Evolutionary conservation across 2,113 vertebrate species (phyloP).

Genomic region (Catharus fuscescens): DNA sequence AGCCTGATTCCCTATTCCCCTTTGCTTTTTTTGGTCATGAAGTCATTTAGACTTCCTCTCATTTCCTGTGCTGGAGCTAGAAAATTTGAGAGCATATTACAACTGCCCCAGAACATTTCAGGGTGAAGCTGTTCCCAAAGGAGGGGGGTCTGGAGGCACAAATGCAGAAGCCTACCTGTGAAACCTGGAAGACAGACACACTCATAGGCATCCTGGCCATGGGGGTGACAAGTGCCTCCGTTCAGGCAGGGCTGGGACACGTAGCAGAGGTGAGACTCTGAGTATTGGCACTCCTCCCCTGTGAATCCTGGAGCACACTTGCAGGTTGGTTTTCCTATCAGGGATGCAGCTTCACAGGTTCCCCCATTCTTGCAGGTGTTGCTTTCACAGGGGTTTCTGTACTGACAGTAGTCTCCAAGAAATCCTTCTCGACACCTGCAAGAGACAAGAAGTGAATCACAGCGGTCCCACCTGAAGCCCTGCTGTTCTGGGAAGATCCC

Average conservation of each 20-base stretch:
- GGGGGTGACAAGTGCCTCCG: slow-evolving; percentile 81
- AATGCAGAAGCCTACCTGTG: slow-evolving; percentile 78
- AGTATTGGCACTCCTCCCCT: slow-evolving; percentile 82
- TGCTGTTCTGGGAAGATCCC: background rate
- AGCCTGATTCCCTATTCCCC: background rate
- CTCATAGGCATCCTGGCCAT: slow-evolving; percentile 78
- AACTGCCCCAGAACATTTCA: background rate
- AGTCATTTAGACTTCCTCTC: background rate
- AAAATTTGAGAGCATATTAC: background rate
- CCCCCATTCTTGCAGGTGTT: slow-evolving; percentile 87
- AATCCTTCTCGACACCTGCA: slow-evolving; percentile 87
- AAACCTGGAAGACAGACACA: slow-evolving; percentile 86
- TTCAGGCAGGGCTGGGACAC: slow-evolving; percentile 86
- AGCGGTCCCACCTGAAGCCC: background rate
- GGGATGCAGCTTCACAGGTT: slow-evolving; percentile 80
- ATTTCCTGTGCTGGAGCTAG: slow-evolving; percentile 25
- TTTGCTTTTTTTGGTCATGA: slow-evolving; percentile 44
- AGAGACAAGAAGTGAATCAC: background rate
- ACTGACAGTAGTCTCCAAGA: slow-evolving; percentile 91
- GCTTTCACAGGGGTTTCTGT: slow-evolving; percentile 87
- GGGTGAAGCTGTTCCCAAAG: background rate
- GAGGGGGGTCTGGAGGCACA: background rate
- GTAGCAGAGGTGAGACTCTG: slow-evolving; percentile 85
- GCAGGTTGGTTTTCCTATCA: slow-evolving; percentile 81
- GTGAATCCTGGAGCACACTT: slow-evolving; percentile 84